Base-by-base conservation (phyloP, 2,113 vertebrate species). In the Oryzias celebensis region DNA sequence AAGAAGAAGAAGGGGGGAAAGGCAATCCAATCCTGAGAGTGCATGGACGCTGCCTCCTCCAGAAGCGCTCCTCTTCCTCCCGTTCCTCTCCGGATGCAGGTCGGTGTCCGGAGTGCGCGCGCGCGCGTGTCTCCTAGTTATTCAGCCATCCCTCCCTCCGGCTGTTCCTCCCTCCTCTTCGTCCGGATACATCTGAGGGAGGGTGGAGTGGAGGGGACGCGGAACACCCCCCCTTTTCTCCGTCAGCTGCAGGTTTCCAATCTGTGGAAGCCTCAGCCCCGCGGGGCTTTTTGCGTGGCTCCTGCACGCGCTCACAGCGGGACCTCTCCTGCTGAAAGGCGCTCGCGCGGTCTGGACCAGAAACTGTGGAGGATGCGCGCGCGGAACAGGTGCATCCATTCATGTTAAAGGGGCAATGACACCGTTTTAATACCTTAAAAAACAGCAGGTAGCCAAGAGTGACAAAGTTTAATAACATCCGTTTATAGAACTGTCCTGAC, bases 111-210 rank as follows among this genome's bases (percentile, higher is more conserved):
- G 71, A 81, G 82, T 86, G 89, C 81, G 86, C 85, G 86, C 86
- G 86, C 86, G 86, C 87, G 80, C 89, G 83, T 80, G 81, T 87
- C 68, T 65, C 62, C 68, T 87, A 67, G 81, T 86, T 86, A 85
- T 84, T 87, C 82, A 81, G 73, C 77, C 83, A 85, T 87, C 84
- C 89, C 90, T 85, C 89, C 89, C 87, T 90, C 85, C 77, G 41
- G 84, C 81, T 83, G 67, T 79, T 67, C 77, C 81, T 87, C 78
- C 85, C 85, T 81, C 49, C 64, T 65, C 71, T 73, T 77, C 57
- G 56, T 52, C 78, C 71, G 28, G 23, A 58, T 65, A 75, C 72
- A 69, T 87, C 66, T 62, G 50, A 65, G 60, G 68, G n/a, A 66
- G 55, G 54, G 57, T 56, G 67, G 72, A 59, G 48, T 20, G 20